Evolutionary conservation across 2,113 vertebrate species (phyloP), one percentile per base, ranked within the genome.

Genomic region (Scalopus aquaticus): DNA sequence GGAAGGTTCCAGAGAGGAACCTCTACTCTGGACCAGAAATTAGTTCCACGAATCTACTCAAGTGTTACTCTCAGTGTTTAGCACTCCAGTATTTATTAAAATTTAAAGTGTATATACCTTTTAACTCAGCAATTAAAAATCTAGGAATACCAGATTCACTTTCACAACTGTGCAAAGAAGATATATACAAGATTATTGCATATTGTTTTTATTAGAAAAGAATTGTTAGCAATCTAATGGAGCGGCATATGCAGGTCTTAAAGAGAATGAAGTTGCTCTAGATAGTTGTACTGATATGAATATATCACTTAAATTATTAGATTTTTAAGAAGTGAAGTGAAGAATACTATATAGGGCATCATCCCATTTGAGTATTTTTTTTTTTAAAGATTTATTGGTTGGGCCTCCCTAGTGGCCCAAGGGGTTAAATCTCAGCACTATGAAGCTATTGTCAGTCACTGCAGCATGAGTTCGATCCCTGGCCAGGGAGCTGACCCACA

Each of bases 201-300:
- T 51, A 51, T n/a, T 76, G 15, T 54, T 93, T 76, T 89, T 82
- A 37, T 44, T 81, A 56, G 78, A 60, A 77, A 89, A 93, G 28
- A 67, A 58, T 49, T 76, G 51, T 77, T 13, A 67, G 58, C 69
- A 56, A 26, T 54, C 15, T 58, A 79, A 77, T 84, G 26, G 26
- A 88, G 54, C 60, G 32, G 28, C 37, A 51, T 74, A 64, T n/a
- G 20, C 35, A 76, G 44, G 60, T 85, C 35, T 92, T 56, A 35
- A 73, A 91, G 24, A 81, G 17, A 93, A 74, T 64, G 30, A 72
- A 85, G 42, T 62, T 70, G 16, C 10, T 72, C 32, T 58, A 77
- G 24, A 32, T 69, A 56, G 54, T 56, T 22, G 26, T 70, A 39
- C 62, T 35, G 51, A 90, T 58, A 90, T 13, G n/a, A 9, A 77